Conservation (phyloP, 2,797 vertebrate species). For the Knipowitschia caucasica region DNA sequence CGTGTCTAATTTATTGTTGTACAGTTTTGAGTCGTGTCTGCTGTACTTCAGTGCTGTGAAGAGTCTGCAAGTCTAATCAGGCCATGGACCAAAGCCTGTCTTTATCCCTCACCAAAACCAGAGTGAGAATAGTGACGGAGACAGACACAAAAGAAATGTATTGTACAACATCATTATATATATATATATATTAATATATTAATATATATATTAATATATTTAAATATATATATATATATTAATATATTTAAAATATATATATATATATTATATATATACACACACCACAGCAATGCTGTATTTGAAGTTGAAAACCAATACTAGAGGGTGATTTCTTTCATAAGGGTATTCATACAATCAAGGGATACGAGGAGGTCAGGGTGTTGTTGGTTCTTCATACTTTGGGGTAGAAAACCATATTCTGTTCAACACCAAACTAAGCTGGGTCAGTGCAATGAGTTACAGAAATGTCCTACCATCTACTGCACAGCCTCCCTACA, state of each 20-base stretch:
- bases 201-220: too few relatives aligned
- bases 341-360: slow-evolving; percentile 99
- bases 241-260: too few relatives aligned
- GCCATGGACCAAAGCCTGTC: slow-evolving; percentile 78
- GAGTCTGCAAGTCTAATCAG: slow-evolving; percentile 69
- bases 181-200: too few relatives aligned
- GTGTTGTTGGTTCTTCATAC: slow-evolving; percentile 99
- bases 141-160: slow-evolving; percentile 80
- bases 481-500: slow-evolving; percentile 96
- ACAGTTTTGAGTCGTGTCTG: slow-evolving; percentile 76
- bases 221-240: too few relatives aligned
- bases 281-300: slow-evolving; percentile 95
- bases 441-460: slow-evolving; percentile 98
- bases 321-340: slow-evolving; percentile 95
- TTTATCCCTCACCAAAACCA: slow-evolving; percentile 74
- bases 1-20: slow-evolving; percentile 79
- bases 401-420: slow-evolving; percentile 98
- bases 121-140: slow-evolving; percentile 77
- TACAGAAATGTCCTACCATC: slow-evolving; percentile 97
- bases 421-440: slow-evolving; percentile 95
- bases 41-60: slow-evolving; percentile 76
- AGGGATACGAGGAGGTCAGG: slow-evolving; percentile 97
- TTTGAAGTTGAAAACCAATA: slow-evolving; percentile 98
- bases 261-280: too few relatives aligned
- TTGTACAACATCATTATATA: slow-evolving; percentile 99